Evolutionary conservation across 2,888 invertebrate genomes (phyloP), one percentile per base, ranked within the genome.

Genomic region (Agrotis puta): DNA sequence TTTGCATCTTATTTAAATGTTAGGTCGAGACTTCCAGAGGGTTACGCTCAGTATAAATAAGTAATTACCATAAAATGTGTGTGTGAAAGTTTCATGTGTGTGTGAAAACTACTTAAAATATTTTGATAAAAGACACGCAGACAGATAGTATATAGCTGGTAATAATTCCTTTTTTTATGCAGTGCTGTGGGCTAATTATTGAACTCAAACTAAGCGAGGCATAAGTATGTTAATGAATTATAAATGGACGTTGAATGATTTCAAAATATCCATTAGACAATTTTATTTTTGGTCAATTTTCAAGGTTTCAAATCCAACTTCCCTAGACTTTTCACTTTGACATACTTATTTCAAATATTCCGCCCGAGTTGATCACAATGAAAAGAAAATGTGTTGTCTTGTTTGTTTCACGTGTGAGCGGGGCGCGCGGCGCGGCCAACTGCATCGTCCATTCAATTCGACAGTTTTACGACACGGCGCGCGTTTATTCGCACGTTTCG

Each of bases 401-500:
- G 85, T 84, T 79, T 82, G 70, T 74, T 83, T 75, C 85, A 80
- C 82, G 74, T 79, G 77, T 81, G 80, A 82, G 74, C 81, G 70
- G 64, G 76, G 77, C 78, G 85, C 82, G 73, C 66, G 76, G 77
- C 78, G 85, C 87, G 88, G 86, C 86, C 90, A 87, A 88, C 88
- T 87, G 90, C 88, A 87, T 82, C 89, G 89, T 89, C 88, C 91
- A 90, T 93, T 92, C 91, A 86, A 77, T 92, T 90, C 91, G 94
- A 93, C 94, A 94, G 93, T 89, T 95, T 95, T 94, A 94, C 92
- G 93, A 90, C 88, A 82, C 74, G 80, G 77, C 83, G 88, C 83
- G 88, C 92, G 91, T 93, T 93, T 93, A 93, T 94, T 92, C 89
- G 90, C 92, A 88, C 93, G 92, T 91, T 90, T 87, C 88, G 91